Base-by-base conservation (phyloP, 2,113 vertebrate species). In the Xenopus borealis region DNA sequence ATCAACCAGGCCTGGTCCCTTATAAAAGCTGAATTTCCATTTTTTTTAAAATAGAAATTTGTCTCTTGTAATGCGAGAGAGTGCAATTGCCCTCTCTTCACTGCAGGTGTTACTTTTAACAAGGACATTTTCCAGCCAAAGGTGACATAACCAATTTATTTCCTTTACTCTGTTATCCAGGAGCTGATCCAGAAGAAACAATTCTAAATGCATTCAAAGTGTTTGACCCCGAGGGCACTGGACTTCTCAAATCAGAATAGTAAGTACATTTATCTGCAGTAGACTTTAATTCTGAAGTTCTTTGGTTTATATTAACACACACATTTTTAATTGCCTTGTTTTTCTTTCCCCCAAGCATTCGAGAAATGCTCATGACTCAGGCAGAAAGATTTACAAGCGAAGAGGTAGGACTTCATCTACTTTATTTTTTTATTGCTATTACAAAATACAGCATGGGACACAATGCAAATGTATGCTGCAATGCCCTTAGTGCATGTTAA, bases 201-300 rank as follows among this genome's bases (percentile, higher is more conserved):
- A 97, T 97, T 81, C 90, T 98, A 78, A 98, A 94, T 0, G 94
- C 95, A 0, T 96, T 98, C 85, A 97, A 98, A 86, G 94, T 97
- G 78, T 96, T 97, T 3, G 95, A 98, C 72, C 93, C 94, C 0
- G 95, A 98, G 57, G 92, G 93, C 44, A 95, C 94, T 67, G 95
- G 94, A 20, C 83, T 86, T 1, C 82, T 97, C 70, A 96, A 90
- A 81, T 94, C 93, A 9, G 91, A 92, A 57, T 94, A 93, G 95
- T 97, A 82, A 95, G 95, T 94, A 19, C 33, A 12, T 33, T 3
- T 16, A 0, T 0, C 47, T 0, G 0, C 44, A 40, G 3, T 20
- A 17, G 0, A 0, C 0, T 2, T n/a, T 17, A 46, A 7, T 62
- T 44, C 19, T 12, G 13, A 33, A 12, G 0, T 2, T 19, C 3